Conservation (phyloP, 2,797 vertebrate genomes). For the Mormyrops boulengeri region DNA sequence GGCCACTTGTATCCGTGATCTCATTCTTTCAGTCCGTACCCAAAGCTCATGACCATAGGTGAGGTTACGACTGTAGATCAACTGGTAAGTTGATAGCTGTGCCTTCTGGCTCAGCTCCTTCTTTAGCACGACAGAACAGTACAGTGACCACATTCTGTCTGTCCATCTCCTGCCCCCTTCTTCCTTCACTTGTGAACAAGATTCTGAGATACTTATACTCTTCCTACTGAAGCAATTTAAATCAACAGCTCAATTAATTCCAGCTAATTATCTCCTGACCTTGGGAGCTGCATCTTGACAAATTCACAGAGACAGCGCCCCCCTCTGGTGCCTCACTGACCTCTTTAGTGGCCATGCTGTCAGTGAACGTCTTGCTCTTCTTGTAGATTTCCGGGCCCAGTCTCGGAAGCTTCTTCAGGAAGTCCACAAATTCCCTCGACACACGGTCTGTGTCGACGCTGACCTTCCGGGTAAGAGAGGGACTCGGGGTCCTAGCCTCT, state of each 20-base stretch:
- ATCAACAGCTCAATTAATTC: not conserved
- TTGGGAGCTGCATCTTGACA: not conserved
- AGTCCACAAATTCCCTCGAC: conserved; percentile 85
- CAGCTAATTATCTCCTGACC: not conserved
- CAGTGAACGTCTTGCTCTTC: conserved; percentile 83
- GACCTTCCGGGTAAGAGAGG: conserved; percentile 69
- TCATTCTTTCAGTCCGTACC: not conserved
- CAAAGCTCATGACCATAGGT: not conserved
- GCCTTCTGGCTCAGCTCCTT: not conserved
- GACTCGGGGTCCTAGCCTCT: conserved; percentile 72
- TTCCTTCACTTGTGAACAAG: not conserved
- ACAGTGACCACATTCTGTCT: not conserved
- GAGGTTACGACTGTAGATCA: not conserved
- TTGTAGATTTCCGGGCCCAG: conserved; percentile 86
- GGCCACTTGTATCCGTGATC: not conserved
- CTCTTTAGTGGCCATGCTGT: conserved; percentile 79
- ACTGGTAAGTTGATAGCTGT: not conserved
- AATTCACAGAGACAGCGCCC: not conserved
- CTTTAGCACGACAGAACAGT: not conserved
- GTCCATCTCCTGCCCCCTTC: not conserved
- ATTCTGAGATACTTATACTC: not conserved
- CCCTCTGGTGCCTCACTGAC: conserved; percentile 52
- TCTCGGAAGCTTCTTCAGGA: conserved; percentile 82
- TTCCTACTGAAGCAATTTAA: not conserved
- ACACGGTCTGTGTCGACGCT: conserved; percentile 74